Evolutionary conservation across 2,113 vertebrate genomes (phyloP).

Genomic region (Rhea pennata): DNA sequence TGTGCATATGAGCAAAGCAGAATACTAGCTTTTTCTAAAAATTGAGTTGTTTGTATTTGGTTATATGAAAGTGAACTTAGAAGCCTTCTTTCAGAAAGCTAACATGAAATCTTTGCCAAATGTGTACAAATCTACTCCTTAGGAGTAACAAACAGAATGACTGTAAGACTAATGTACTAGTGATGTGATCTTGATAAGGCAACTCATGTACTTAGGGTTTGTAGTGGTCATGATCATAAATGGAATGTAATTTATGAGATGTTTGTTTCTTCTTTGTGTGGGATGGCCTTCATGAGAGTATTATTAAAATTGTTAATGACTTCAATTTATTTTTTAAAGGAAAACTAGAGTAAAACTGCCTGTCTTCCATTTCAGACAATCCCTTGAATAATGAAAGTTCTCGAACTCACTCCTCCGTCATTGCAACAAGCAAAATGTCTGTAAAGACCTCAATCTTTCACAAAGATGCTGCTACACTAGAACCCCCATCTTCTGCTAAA

Average conservation of each 20-base stretch:
- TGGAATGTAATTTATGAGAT: neutral
- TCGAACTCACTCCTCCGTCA: constrained; percentile 89
- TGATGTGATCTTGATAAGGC: neutral
- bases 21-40: neutral
- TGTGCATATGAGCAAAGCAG: neutral
- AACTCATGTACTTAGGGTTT: neutral
- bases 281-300: neutral
- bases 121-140: neutral
- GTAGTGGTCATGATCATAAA: neutral
- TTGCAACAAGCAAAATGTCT: constrained; percentile 90
- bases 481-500: constrained; percentile 90
- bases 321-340: neutral
- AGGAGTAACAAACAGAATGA: neutral
- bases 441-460: constrained; percentile 89
- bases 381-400: constrained; percentile 93
- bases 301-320: neutral
- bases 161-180: neutral
- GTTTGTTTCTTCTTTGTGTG: neutral
- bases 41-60: neutral
- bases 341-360: constrained; percentile 47
- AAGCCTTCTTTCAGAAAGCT: neutral
- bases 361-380: constrained; percentile 84
- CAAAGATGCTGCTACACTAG: constrained; percentile 86
- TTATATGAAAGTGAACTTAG: neutral
- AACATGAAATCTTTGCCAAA: neutral